A percentile compares a stretch with the other conserved stretches of the same genome.
Conservation (phyloP, 1,140 invertebrate genomes). For the Heliconius himera region DNA sequence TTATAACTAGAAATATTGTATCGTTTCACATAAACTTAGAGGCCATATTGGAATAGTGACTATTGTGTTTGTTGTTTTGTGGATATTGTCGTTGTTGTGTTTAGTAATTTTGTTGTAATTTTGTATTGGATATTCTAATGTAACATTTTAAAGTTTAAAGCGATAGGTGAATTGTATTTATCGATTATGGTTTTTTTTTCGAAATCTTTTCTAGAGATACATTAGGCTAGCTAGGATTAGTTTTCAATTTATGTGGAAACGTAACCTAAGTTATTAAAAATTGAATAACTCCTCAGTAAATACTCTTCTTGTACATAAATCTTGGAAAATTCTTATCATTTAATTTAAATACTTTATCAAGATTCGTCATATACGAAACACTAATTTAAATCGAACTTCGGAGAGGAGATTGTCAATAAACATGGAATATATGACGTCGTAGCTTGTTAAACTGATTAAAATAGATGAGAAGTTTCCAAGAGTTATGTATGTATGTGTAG, state of each 20-base stretch:
- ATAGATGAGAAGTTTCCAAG: background rate
- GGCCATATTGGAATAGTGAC: background rate
- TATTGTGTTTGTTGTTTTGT: background rate
- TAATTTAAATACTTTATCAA: background rate
- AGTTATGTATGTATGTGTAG: background rate
- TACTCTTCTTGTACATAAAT: no score
- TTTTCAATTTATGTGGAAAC: no score
- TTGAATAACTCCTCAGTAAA: no score
- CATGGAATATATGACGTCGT: constrained; percentile 1
- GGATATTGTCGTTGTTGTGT: background rate
- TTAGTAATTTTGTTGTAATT: background rate
- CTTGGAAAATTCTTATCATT: background rate
- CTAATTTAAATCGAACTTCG: background rate
- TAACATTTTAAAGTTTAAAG: no score
- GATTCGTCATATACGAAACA: background rate
- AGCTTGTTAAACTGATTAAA: constrained; percentile 11
- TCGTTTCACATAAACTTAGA: constrained; percentile 1
- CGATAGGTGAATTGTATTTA: no score
- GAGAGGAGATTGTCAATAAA: constrained; percentile 35
- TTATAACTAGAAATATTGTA: constrained; percentile 1
- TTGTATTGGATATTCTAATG: background rate
- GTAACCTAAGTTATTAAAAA: no score
- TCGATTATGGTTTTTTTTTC: no score
- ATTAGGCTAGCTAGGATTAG: no score
- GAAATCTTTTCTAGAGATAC: no score